Percentiles rank a stretch among this genome's conserved stretches.
Evolutionary conservation across 1,140 invertebrate species (phyloP).

Genomic region (Drosophila parvula): DNA sequence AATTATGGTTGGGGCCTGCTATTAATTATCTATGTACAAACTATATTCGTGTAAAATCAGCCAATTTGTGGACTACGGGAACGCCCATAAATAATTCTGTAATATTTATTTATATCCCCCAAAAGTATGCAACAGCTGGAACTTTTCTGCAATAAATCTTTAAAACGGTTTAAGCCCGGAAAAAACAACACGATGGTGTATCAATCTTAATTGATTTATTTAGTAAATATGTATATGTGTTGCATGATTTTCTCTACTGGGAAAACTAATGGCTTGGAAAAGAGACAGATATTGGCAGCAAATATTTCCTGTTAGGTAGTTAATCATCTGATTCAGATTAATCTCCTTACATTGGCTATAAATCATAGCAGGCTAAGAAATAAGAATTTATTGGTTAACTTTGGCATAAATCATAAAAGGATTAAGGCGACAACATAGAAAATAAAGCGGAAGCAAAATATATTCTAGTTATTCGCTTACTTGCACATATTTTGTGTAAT

Average conservation of each 20-base stretch:
- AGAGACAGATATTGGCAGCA: background rate
- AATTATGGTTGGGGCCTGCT: background rate
- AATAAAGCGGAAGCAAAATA: background rate
- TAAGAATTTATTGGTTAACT: background rate
- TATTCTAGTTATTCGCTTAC: too few relatives aligned
- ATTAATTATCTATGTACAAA: background rate
- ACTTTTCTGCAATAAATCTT: slow-evolving; percentile 6
- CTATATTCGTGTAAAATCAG: background rate
- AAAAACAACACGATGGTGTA: background rate
- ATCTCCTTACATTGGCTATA: background rate
- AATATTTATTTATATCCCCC: background rate
- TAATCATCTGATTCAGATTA: slow-evolving; percentile 8
- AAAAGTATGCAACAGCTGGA: slow-evolving; percentile 5
- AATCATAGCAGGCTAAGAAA: background rate
- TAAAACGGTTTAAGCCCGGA: background rate
- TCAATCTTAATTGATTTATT: slow-evolving; percentile 11
- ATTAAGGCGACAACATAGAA: background rate
- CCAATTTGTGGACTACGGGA: background rate
- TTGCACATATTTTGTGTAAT: background rate
- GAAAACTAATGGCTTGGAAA: slow-evolving; percentile 3
- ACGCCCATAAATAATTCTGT: background rate
- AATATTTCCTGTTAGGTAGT: slow-evolving; percentile 10
- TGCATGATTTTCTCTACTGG: background rate
- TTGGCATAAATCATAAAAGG: slow-evolving; percentile 3
- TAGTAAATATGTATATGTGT: background rate